Evolutionary conservation across 2,113 vertebrate species (phyloP).

Genomic region (Dicrurus megarhynchus): DNA sequence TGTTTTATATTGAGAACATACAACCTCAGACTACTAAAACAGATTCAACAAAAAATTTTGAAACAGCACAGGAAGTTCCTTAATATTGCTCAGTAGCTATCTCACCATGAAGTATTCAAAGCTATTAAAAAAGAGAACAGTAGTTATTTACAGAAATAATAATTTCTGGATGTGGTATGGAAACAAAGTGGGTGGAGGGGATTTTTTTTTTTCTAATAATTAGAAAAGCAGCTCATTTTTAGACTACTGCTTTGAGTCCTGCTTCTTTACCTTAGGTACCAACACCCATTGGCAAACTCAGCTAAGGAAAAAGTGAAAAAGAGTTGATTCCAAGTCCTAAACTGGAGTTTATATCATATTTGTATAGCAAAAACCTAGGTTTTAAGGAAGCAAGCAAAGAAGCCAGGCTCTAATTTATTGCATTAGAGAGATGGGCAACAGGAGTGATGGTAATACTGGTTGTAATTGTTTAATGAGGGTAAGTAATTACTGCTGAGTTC

Average conservation of each 20-base stretch:
- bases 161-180: not conserved
- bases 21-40: not conserved
- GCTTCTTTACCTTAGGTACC: not conserved
- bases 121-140: not conserved
- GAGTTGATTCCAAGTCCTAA: not conserved
- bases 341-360: not conserved
- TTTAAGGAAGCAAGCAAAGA: not conserved
- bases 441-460: not conserved
- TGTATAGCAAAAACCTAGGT: not conserved
- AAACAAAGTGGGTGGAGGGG: not conserved
- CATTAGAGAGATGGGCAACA: not conserved
- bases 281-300: not conserved
- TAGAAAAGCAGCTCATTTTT: not conserved
- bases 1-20: not conserved
- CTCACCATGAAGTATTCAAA: not conserved
- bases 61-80: not conserved
- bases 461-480: constrained; percentile 34
- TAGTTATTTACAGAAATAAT: not conserved
- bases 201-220: not conserved
- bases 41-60: not conserved
- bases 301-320: not conserved
- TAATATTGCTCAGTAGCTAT: not conserved
- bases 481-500: constrained; percentile 6
- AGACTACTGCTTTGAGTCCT: not conserved
- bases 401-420: not conserved